Base-by-base conservation (phyloP, 2,797 vertebrate species). In the Pteronotus mesoamericanus region DNA sequence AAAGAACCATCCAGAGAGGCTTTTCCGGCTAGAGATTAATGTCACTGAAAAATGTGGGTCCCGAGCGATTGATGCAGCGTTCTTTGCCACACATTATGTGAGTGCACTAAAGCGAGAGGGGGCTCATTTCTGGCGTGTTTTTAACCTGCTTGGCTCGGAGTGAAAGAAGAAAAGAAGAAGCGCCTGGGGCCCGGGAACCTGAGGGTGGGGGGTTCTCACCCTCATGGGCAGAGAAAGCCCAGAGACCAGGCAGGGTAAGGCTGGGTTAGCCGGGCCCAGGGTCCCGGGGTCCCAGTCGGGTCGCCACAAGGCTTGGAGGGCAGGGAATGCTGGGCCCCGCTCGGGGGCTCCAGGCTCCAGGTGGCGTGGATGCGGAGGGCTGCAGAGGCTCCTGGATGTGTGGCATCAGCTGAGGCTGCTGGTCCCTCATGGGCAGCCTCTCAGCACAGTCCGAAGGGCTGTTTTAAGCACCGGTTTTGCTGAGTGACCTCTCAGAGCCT, bases 11-110 rank as follows among this genome's bases (percentile, higher is more conserved):
- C 96, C 95, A 95, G 95, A 94, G 93, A 96, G 92, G 94, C 66
- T 97, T 97, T 97, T 59, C 93, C 68, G 94, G 94, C 92, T 98
- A 64, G 96, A 98, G 98, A 98, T 94, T 85, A 97, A 96, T 97
- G 97, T 96, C 69, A 96, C 95, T 97, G 93, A 93, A 97, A 97
- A 97, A 97, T 94, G 82, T 5, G 86, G 96, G 95, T 97, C 95
- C 96, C 55, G 0, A 18, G 29, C 57, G 91, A 96, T 97, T 97
- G 98, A 86, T 78, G 97, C 87, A 48, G 79, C 48, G 66, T 46
- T 75, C 97, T 95, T 75, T 80, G 93, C 95, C 95, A 22, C 93
- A 96, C 94, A 97, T 97, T 97, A 86, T 72, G 77, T 75, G 86
- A 97, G 94, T 84, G 86, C 94, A 96, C 80, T 66, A 61, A 97